phyloP scores from a whole-genome alignment of 2,888 invertebrate genomes.

The Phengaris arion region DNA sequence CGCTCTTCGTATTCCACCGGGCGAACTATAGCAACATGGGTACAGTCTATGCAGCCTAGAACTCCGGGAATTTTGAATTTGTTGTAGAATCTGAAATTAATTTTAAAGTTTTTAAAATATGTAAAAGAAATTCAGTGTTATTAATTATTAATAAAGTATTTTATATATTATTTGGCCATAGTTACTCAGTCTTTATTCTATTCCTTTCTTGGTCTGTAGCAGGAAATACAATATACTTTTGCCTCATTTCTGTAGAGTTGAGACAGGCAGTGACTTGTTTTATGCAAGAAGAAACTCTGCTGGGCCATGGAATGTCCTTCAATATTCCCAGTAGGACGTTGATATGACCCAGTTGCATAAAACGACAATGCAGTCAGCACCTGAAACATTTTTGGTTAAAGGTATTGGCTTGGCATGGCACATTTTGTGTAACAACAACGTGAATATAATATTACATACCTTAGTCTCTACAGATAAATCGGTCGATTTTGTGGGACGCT shows the following conservation, averaged over 20 bases:
- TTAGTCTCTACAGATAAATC: constrained; percentile 6
- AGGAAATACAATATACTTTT: not conserved
- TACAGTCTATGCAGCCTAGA: no score
- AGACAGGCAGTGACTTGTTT: not conserved
- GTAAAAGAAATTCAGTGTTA: no score
- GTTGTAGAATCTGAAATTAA: no score
- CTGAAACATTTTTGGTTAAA: no score
- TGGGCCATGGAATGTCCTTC: not conserved
- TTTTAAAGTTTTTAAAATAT: no score
- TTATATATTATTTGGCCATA: no score
- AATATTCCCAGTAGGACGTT: not conserved
- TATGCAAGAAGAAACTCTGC: not conserved
- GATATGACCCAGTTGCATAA: not conserved
- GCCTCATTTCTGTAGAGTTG: not conserved
- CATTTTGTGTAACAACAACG: not conserved
- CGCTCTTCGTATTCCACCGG: no score
- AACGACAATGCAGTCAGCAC: no score
- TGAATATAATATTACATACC: not conserved
- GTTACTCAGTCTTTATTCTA: no score
- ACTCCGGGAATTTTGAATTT: no score
- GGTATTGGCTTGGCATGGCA: not conserved
- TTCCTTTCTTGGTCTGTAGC: not conserved
- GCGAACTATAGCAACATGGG: no score
- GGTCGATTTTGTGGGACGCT: not conserved
- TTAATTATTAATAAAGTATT: no score